Base-by-base conservation (phyloP, 2,888 invertebrate species). In the Acholoe squamosa region DNA sequence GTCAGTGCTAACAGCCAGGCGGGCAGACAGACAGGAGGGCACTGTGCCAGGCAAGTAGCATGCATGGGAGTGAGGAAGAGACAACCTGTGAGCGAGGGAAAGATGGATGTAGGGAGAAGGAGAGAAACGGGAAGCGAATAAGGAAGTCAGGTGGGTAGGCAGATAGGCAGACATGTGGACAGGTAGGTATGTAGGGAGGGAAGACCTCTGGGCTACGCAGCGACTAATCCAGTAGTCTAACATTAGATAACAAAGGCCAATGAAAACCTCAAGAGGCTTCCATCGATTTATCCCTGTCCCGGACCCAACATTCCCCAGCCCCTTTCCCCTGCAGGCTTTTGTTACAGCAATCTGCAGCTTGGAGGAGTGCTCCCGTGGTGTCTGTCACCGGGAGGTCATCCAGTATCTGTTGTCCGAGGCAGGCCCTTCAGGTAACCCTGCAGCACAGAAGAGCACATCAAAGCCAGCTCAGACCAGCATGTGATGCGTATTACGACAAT, bases 371-470 rank as follows among this genome's bases (percentile, higher is more conserved):
- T 71, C 71, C 71, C 71, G 3, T 0, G 71, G 71, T 28, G 71
- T 71, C 71, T 71, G 71, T 71, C 71, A n/a, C 71, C 71, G 28
- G 31, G 71, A 71, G 71, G 71, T 71, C 71, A 71, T 22, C 71
- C 5, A 25, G 71, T 28, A 28, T 71, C 71, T 71, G 71, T 71
- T 71, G 71, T 71, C 28, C 71, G 71, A 71, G 71, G 71, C 71
- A 25, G 16, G 28, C 71, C 71, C 71, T 71, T 71, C 71, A 71
- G 71, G 28, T 71, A 28, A 28, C 71, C 71, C 25, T 28, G 28
- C 61, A 61, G 61, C 7, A 71, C 71, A n/a, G 61, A 61, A 7
- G 14, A n/a, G n/a, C 25, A 71, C 71, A 28, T 71, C 71, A 71
- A 71, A 71, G 71, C 14, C 28, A 25, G 25, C 71, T 71, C 28